Base-by-base conservation (phyloP, 2,797 vertebrate species). In the Dendrocincla tyrannina region DNA sequence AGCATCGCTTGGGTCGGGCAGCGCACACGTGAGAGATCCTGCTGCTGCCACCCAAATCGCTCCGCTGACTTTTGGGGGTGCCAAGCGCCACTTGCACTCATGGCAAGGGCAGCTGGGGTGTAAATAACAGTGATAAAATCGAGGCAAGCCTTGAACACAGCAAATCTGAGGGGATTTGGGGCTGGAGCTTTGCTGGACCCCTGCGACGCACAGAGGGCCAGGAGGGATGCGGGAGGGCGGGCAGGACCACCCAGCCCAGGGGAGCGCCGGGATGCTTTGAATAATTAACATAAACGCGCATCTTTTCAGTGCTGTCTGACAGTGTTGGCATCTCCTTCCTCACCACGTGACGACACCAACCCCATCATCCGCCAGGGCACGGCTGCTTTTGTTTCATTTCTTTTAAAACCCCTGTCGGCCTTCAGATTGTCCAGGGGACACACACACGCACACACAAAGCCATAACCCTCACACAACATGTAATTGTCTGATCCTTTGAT, bases 401-500 rank as follows among this genome's bases (percentile, higher is more conserved):
- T 82, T 76, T 79, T 67, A 47, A 77, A 85, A 53, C 33, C 80
- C 49, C 67, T 9, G 17, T 41, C 70, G 47, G 78, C 60, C 64
- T 82, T 91, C 49, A 49, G 58, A 79, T 90, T 44, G 22, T 41
- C 0, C 3, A 8, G 19, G 56, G 8, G 30, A 11, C 32, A 35
- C 23, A 53, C 30, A 10, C 50, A 35, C 27, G 35, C 1, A 1
- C 76, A 74, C 77, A 58, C 46, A 88, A 85, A 93, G 75, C 93
- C 78, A 81, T 69, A 82, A 89, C 77, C 85, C 95, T 96, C 84
- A 2, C 93, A 79, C 95, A 96, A 75, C 93, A 33, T 96, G 68
- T 93, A 96, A 95, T 96, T 95, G 91, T 85, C 86, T 68, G 47
- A 83, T 85, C 80, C 88, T 97, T 97, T 97, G 96, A 97, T 96